A percentile compares a stretch with the other conserved stretches of the same genome.
Evolutionary conservation across 2,888 invertebrate species (phyloP).

Genomic region (Leucophenga montana): DNA sequence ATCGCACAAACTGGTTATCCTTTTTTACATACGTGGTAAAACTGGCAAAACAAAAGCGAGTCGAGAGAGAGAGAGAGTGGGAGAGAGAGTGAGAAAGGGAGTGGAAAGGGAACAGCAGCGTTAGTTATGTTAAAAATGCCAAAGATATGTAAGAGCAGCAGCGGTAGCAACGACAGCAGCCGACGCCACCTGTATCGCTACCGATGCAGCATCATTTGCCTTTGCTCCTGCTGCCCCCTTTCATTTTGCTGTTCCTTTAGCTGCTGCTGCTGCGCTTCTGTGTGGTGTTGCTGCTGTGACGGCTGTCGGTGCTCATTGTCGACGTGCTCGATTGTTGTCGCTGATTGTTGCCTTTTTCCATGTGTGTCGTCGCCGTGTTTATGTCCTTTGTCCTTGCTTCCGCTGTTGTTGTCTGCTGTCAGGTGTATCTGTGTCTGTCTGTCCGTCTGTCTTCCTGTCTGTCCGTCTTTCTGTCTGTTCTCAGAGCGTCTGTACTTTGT

Average conservation of each 20-base stretch:
- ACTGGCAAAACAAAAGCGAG: background rate
- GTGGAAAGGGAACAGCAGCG: background rate
- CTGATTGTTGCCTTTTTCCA: slow-evolving; percentile 57
- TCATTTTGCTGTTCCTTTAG: background rate
- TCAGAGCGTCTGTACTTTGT: slow-evolving; percentile 45
- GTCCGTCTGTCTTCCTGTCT: slow-evolving; percentile 5
- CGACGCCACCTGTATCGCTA: slow-evolving; percentile 28
- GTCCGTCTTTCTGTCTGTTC: slow-evolving; percentile 30
- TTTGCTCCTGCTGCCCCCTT: slow-evolving; percentile 33
- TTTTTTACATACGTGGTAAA: background rate
- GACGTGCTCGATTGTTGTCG: slow-evolving; percentile 15
- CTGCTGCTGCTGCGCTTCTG: background rate
- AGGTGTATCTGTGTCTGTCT: slow-evolving; percentile 14
- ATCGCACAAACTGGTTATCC: slow-evolving; percentile 11
- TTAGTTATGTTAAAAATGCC: slow-evolving; percentile 14
- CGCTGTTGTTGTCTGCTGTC: background rate
- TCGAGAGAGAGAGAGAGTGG: slow-evolving; percentile 10
- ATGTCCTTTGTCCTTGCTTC: slow-evolving; percentile 11
- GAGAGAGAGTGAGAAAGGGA: too few species aligned
- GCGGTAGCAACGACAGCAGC: background rate
- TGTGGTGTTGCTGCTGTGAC: background rate
- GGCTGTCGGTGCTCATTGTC: slow-evolving; percentile 20
- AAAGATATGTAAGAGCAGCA: slow-evolving; percentile 20
- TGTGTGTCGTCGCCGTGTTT: slow-evolving; percentile 47
- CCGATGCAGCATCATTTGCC: slow-evolving; percentile 28